phyloP scores from a whole-genome alignment of 2,797 vertebrate genomes.

The Helarctos malayanus region DNA sequence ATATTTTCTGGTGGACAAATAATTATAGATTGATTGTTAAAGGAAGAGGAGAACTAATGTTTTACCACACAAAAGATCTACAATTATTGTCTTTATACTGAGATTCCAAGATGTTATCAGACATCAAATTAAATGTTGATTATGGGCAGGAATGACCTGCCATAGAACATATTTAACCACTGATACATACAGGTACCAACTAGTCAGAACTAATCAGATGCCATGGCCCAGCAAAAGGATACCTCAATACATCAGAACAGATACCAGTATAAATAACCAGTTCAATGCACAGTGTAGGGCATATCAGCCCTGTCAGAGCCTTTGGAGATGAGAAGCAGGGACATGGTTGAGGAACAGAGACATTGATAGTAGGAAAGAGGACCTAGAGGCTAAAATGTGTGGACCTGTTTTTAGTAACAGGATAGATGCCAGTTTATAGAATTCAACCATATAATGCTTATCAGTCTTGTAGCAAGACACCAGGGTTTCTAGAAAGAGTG shows the following conservation, averaged over 20 bases:
- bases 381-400: neutral
- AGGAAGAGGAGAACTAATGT: neutral
- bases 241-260: neutral
- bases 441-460: neutral
- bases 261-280: neutral
- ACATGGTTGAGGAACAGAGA: neutral
- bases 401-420: neutral
- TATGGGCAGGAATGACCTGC: neutral
- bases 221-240: neutral
- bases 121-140: conserved; percentile 15
- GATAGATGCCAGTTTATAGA: neutral
- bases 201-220: neutral
- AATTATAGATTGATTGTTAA: conserved; percentile 37
- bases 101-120: conserved; percentile 3
- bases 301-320: neutral
- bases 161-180: neutral
- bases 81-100: neutral
- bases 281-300: neutral
- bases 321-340: neutral
- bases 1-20: conserved; percentile 12
- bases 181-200: neutral
- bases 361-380: neutral
- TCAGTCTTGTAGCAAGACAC: conserved; percentile 1
- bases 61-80: neutral
- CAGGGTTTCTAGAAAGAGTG: neutral